These are phyloP conservation scores for Phataginus tricuspis DNA, from an alignment of 2,797 vertebrate genomes.

Conservation along the genomic window DNA sequence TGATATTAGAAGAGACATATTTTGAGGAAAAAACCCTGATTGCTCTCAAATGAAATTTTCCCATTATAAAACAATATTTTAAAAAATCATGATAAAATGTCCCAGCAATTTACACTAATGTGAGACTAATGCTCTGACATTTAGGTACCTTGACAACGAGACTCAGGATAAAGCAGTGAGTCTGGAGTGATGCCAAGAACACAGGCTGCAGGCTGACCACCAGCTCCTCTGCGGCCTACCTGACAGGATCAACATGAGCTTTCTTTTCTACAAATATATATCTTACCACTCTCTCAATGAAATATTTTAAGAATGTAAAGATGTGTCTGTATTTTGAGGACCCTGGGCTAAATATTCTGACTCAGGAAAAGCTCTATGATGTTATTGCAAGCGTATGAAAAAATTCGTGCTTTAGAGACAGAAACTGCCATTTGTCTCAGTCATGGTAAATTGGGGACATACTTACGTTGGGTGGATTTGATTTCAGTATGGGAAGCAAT, in stretches of 20 bases:
- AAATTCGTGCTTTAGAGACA: background rate
- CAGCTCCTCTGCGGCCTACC: background rate
- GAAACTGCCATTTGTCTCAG: constrained; percentile 23
- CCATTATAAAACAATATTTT: background rate
- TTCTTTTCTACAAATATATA: background rate
- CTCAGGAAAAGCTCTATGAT: background rate
- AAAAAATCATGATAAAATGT: background rate
- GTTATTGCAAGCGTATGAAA: background rate
- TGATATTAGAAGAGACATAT: background rate
- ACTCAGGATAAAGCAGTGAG: background rate
- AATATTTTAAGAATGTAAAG: background rate
- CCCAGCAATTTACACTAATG: background rate
- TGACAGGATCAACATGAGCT: background rate
- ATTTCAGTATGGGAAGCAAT: constrained; percentile 30
- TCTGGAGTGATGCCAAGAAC: background rate
- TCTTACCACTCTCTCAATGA: background rate
- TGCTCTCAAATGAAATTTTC: constrained; percentile 17
- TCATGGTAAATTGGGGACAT: background rate
- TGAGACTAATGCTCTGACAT: background rate
- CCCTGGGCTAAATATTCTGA: background rate
- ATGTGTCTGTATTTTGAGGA: constrained; percentile 10
- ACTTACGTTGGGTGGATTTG: background rate
- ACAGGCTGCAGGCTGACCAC: background rate
- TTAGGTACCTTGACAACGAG: background rate
- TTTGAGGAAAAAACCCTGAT: background rate